Conservation (phyloP, 2,113 vertebrate genomes). For the Cyrtonyx montezumae region DNA sequence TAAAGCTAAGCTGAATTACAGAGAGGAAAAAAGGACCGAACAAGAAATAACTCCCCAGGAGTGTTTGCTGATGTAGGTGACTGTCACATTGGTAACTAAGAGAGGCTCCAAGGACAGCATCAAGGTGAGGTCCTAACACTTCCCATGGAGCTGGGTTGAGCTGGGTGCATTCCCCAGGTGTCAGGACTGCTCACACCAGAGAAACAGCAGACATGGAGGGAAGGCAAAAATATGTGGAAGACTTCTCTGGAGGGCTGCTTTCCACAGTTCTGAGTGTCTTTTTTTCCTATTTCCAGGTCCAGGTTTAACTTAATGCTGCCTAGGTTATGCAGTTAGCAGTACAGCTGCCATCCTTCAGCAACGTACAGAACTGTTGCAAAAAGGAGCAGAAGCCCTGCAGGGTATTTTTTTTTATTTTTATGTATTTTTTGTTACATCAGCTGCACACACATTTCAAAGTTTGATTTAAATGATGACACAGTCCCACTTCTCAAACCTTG, state of each 20-base stretch:
- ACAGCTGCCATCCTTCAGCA: background rate
- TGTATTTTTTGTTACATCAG: background rate
- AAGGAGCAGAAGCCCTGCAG: background rate
- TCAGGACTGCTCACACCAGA: fast-evolving
- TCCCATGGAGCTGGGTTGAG: fast-evolving
- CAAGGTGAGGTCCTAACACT: background rate
- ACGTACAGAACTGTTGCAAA: background rate
- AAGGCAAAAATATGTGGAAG: background rate
- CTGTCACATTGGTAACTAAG: background rate
- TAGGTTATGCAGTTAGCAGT: background rate
- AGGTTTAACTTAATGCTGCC: background rate
- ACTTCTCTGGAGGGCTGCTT: background rate
- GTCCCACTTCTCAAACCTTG: background rate
- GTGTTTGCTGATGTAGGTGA: background rate
- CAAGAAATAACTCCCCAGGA: background rate
- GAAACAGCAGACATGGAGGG: fast-evolving
- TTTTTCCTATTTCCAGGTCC: background rate
- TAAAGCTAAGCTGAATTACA: conserved; percentile 33
- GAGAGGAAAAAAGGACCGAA: background rate
- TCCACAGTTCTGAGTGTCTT: background rate
- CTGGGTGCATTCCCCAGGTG: fast-evolving
- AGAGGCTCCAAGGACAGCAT: background rate
- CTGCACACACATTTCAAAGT: background rate
- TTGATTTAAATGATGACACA: background rate
- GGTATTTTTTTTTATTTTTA: background rate